These are phyloP conservation scores for Ceryle rudis DNA, from an alignment of 2,797 vertebrate species.

Conservation along the genomic window DNA sequence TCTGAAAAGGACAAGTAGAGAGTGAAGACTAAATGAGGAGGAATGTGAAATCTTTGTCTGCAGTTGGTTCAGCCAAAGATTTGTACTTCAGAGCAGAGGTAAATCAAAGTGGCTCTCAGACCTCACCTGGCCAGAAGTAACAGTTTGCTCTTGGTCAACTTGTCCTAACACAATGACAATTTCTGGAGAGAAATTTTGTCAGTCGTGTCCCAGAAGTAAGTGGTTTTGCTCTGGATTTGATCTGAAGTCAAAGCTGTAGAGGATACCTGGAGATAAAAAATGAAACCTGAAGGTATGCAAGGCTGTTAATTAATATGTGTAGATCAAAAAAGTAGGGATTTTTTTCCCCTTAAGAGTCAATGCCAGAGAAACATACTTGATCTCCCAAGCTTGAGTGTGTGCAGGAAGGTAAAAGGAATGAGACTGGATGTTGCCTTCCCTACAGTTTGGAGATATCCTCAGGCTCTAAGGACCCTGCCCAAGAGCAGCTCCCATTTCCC, in stretches of 20 bases:
- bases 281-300: not conserved
- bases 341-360: not conserved
- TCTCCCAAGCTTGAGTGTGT: not conserved
- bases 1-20: not conserved
- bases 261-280: not conserved
- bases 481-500: not conserved
- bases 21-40: not conserved
- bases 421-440: not conserved
- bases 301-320: not conserved
- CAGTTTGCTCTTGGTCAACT: not conserved
- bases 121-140: not conserved
- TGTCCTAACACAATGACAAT: not conserved
- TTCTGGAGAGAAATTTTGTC: not conserved
- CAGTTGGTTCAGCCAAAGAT: not conserved
- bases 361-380: not conserved
- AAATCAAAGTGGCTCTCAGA: not conserved
- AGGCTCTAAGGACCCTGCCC: not conserved
- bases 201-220: too few relatives aligned
- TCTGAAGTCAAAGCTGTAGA: not conserved
- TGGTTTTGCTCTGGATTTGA: not conserved
- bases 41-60: not conserved
- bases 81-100: not conserved
- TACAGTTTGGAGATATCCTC: not conserved
- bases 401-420: not conserved
- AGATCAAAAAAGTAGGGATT: not conserved